Conservation (phyloP, 2,888 invertebrate species). For the Drosophila glabriapex region DNA sequence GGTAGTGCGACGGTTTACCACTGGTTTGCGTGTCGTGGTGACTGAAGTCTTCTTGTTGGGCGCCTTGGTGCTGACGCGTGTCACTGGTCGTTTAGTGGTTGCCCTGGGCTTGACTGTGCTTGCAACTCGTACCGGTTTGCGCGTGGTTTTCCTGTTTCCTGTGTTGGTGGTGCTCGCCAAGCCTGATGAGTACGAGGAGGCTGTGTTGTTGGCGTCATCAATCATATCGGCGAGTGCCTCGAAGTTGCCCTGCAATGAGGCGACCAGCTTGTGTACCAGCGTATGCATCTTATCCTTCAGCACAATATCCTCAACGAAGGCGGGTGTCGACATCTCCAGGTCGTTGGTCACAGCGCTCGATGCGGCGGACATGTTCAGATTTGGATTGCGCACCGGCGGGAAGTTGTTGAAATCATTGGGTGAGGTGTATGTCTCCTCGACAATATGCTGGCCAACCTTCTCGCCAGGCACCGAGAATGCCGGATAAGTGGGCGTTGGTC, state of each 20-base stretch:
- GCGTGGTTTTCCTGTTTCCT: constrained; percentile 78
- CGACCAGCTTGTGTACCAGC: constrained; percentile 93
- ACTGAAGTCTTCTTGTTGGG: constrained; percentile 74
- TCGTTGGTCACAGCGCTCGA: constrained; percentile 87
- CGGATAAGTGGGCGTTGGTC: constrained; percentile 84
- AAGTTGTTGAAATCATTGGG: constrained; percentile 91
- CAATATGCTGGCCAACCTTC: constrained; percentile 67
- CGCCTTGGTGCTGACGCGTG: constrained; percentile 79
- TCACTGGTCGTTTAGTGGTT: constrained; percentile 83
- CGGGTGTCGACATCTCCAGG: constrained; percentile 91
- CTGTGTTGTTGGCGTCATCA: constrained; percentile 85
- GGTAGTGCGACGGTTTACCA: constrained; percentile 74
- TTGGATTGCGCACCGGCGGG: constrained; percentile 94
- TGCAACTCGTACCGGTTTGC: constrained; percentile 72
- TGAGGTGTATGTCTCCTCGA: constrained; percentile 88
- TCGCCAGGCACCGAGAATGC: constrained; percentile 83
- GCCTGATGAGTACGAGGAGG: constrained; percentile 65
- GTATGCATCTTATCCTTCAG: constrained; percentile 92
- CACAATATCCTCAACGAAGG: constrained; percentile 91
- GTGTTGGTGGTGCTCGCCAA: constrained; percentile 52
- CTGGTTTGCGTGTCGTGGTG: constrained; percentile 80
- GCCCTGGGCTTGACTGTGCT: constrained; percentile 74
- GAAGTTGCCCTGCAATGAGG: constrained; percentile 93
- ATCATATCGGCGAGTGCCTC: constrained; percentile 92
- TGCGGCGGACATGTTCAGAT: constrained; percentile 89